A percentile compares a stretch with the other conserved stretches of the same genome.
Conservation (phyloP, 2,113 vertebrate genomes). For the Lepus americanus region DNA sequence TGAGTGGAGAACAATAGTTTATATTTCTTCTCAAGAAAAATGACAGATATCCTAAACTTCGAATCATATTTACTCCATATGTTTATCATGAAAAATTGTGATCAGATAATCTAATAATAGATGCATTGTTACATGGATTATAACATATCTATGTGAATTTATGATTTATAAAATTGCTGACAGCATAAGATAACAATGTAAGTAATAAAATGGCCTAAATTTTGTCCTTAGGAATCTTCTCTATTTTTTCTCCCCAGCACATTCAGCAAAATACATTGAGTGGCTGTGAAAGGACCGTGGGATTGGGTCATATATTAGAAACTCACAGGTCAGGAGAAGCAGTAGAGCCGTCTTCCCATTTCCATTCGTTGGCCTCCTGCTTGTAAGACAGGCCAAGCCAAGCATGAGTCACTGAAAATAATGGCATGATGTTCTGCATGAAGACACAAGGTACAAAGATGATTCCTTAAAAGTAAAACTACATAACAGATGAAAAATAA, state of each 20-base stretch:
- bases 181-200: background rate
- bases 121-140: background rate
- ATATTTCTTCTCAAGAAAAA: background rate
- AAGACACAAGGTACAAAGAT: background rate
- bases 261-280: background rate
- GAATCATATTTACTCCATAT: background rate
- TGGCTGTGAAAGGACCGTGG: background rate
- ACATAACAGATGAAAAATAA: background rate
- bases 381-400: conserved; percentile 33
- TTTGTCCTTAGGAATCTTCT: background rate
- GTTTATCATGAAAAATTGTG: background rate
- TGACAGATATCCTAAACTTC: background rate
- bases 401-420: background rate
- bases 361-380: background rate
- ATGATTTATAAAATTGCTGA: background rate
- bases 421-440: background rate
- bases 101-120: background rate
- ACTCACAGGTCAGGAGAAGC: conserved; percentile 15
- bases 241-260: background rate
- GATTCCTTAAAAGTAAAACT: background rate
- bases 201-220: background rate
- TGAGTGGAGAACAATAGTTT: background rate
- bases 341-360: background rate
- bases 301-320: background rate
- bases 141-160: background rate